A percentile compares a stretch with the other conserved stretches of the same genome.
phyloP scores from a whole-genome alignment of 2,888 invertebrate genomes.

The Malachius bipustulatus region DNA sequence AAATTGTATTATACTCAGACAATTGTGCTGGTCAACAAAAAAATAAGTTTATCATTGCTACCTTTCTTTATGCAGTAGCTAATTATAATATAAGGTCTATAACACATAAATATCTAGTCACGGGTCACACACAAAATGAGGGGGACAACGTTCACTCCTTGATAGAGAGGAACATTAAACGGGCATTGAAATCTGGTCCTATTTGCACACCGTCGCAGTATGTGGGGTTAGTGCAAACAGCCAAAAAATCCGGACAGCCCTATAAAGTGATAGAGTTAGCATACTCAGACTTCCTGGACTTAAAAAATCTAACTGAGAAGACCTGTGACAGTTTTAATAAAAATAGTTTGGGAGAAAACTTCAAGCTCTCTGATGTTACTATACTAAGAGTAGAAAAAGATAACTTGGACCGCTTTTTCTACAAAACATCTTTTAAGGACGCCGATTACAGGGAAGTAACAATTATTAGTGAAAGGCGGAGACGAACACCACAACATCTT shows the following conservation, averaged over 20 bases:
- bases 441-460: too few species aligned
- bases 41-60: slow-evolving; percentile 11
- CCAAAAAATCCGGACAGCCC: too few species aligned
- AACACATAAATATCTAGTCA: slow-evolving; percentile 11
- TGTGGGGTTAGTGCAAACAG: slow-evolving; percentile 6
- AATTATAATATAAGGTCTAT: slow-evolving; percentile 8
- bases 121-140: slow-evolving; percentile 12
- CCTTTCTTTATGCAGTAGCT: slow-evolving; percentile 9
- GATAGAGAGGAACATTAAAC: slow-evolving; percentile 9
- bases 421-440: too few species aligned
- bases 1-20: slow-evolving; percentile 12
- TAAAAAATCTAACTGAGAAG: too few species aligned
- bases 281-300: too few species aligned
- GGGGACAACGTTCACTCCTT: slow-evolving; percentile 10
- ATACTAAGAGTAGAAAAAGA: too few species aligned
- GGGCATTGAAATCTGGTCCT: slow-evolving; percentile 8
- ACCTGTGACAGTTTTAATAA: too few species aligned
- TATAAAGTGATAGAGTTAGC: too few species aligned
- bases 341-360: too few species aligned
- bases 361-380: slow-evolving; percentile 1
- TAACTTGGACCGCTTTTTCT: too few species aligned
- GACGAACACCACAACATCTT: too few species aligned
- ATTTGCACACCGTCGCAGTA: slow-evolving; percentile 10
- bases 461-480: too few species aligned
- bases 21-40: slow-evolving; percentile 14